Evolutionary conservation across 2,113 vertebrate species (phyloP).

Genomic region (Crotalus tigris): DNA sequence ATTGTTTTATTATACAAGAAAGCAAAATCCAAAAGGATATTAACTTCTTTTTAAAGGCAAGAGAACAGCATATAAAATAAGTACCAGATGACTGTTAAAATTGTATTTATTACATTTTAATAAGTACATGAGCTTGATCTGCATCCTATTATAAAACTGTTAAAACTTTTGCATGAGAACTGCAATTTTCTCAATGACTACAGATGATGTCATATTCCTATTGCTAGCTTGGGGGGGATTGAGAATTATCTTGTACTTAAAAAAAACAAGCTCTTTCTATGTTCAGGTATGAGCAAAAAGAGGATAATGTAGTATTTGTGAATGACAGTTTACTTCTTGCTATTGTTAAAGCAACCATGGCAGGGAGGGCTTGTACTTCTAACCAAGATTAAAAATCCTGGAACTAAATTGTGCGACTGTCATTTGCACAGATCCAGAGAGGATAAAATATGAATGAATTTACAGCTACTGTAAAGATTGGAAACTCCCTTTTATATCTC

Average conservation of each 20-base stretch:
- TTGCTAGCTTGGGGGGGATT: not conserved
- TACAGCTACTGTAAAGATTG: not conserved
- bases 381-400: not conserved
- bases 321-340: not conserved
- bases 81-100: constrained; percentile 62
- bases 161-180: not conserved
- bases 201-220: not conserved
- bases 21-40: constrained; percentile 45
- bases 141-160: constrained; percentile 30
- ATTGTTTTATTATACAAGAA: constrained; percentile 10
- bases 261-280: not conserved
- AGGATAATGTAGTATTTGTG: not conserved
- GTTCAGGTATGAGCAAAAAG: not conserved
- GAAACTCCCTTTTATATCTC: not conserved
- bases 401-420: not conserved
- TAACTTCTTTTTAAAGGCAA: constrained; percentile 58
- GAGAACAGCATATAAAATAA: constrained; percentile 57
- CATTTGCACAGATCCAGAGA: not conserved
- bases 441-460: not conserved
- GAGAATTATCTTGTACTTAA: not conserved
- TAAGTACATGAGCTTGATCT: constrained; percentile 46
- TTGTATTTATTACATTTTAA: constrained; percentile 55
- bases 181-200: constrained; percentile 8
- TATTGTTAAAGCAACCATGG: not conserved
- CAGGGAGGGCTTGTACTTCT: not conserved